Evolutionary conservation across 64 coral and sea anemone species (phyloP).

Genomic region (Platygyra sinensis): DNA sequence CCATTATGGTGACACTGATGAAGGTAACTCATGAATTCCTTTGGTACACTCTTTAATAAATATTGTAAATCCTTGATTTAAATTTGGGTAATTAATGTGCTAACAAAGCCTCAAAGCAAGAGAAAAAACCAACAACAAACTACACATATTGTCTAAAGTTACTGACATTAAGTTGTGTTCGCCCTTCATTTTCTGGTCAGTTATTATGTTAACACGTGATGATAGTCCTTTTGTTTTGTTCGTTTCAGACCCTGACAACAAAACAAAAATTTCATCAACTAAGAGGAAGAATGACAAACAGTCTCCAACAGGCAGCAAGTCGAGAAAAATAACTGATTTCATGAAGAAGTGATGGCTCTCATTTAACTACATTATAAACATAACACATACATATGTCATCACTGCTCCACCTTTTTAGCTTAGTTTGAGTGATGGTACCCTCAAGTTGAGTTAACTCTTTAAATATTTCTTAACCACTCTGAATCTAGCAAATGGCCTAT

Average conservation of each 20-base stretch:
- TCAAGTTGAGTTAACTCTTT: background rate
- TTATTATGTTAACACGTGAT: too few species aligned
- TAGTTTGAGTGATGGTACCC: background rate
- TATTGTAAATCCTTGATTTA: too few species aligned
- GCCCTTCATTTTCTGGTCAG: too few species aligned
- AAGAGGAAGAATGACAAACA: conserved; percentile 18
- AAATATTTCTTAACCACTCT: too few species aligned
- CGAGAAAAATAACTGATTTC: conserved; percentile 36
- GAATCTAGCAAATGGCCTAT: too few species aligned
- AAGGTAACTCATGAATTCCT: background rate
- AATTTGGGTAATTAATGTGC: too few species aligned
- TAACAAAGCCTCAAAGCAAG: too few species aligned
- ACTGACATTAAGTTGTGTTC: too few species aligned
- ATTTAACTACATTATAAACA: background rate
- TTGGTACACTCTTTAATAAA: too few species aligned
- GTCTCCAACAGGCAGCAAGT: background rate
- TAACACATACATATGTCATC: background rate
- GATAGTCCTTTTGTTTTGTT: background rate
- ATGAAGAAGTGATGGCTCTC: background rate
- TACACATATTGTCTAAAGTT: too few species aligned
- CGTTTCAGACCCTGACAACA: background rate
- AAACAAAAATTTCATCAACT: background rate
- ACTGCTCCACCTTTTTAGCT: too few species aligned
- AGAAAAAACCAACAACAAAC: too few species aligned
- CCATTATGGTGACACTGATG: conserved; percentile 2